A percentile compares a stretch with the other conserved stretches of the same genome.
Conservation (phyloP, 2,888 invertebrate species). For the Drosophila greeni region DNA sequence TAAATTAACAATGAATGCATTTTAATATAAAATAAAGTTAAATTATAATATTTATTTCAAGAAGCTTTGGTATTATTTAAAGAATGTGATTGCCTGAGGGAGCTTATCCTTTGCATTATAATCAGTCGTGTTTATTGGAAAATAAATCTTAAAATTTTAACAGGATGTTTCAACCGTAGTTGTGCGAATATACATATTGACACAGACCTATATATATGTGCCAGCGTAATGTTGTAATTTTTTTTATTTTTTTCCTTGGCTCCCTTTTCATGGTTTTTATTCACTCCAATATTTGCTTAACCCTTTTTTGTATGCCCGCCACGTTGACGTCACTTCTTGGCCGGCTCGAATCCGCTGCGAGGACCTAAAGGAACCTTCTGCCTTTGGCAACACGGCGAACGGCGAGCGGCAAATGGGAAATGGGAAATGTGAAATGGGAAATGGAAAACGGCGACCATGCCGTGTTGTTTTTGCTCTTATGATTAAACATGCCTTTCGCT, state of each 20-base stretch:
- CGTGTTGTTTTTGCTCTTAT: conserved; percentile 72
- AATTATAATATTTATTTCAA: neutral
- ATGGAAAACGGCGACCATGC: conserved; percentile 45
- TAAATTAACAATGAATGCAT: neutral
- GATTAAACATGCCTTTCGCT: conserved; percentile 73
- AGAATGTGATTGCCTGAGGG: too few species aligned
- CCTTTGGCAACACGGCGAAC: conserved; percentile 54
- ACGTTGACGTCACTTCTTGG: conserved; percentile 32
- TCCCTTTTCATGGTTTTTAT: conserved; percentile 71
- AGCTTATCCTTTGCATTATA: neutral
- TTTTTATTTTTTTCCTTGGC: conserved; percentile 31
- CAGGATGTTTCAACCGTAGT: neutral
- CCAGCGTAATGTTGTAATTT: conserved; percentile 25
- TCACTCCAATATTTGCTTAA: conserved; percentile 74
- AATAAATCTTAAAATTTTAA: neutral
- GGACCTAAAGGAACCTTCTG: conserved; percentile 37
- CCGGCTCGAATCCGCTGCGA: conserved; percentile 36
- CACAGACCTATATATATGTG: conserved; percentile 11
- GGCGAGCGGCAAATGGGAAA: conserved; percentile 10
- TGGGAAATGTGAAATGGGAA: conserved; percentile 10
- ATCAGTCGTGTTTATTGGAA: neutral
- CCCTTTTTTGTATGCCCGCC: conserved; percentile 57
- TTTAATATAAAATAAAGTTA: neutral
- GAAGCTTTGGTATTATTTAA: neutral
- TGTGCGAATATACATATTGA: neutral